Base-by-base conservation (phyloP, 2,113 vertebrate species). In the Austrofundulus limnaeus region DNA sequence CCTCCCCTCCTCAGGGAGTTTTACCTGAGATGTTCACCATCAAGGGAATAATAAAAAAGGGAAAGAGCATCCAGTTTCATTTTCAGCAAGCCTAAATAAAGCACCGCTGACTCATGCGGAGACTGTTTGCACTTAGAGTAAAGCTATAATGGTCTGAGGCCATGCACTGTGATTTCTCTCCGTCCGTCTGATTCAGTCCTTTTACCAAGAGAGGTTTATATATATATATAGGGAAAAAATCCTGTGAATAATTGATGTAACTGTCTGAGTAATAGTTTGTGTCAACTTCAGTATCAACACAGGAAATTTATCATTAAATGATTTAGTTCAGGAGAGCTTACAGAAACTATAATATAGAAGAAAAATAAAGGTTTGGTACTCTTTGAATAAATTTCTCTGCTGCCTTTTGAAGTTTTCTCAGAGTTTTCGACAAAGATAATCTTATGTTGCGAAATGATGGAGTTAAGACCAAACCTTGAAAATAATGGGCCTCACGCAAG, bases 171-270 rank as follows among this genome's bases (percentile, higher is more conserved):
- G 72, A 46, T 54, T 46, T 47, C 64, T 65, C 19, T 61, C 48
- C 21, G 2, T 38, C 52, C 31, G 60, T 77, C 31, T 25, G 76
- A 72, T 67, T 81, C 75, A 66, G 55, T 34, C 55, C 66, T 84
- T 83, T 82, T 72, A 73, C 80, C 59, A 14, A 23, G 46, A 58
- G 69, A 67, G n/a, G 65, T 59, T 79, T 62, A 83, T 83, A 75
- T 81, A 85, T 87, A 71, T 6, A 64, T 61, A 2, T 75, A 62
- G 45, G 28, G 47, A 82, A 77, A 41, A 78, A 74, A 73, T 60
- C 60, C 50, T 47, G n/a, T 88, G 25, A 86, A 90, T 90, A 78
- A 84, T 85, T 86, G 23, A 86, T 72, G 8, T 10, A 50, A 31
- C 31, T 8, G 56, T 66, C 66, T 14, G 4, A 25, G 47, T 57